Evolutionary conservation across 2,888 invertebrate genomes (phyloP).

Genomic region (Meiosimyza decipiens): DNA sequence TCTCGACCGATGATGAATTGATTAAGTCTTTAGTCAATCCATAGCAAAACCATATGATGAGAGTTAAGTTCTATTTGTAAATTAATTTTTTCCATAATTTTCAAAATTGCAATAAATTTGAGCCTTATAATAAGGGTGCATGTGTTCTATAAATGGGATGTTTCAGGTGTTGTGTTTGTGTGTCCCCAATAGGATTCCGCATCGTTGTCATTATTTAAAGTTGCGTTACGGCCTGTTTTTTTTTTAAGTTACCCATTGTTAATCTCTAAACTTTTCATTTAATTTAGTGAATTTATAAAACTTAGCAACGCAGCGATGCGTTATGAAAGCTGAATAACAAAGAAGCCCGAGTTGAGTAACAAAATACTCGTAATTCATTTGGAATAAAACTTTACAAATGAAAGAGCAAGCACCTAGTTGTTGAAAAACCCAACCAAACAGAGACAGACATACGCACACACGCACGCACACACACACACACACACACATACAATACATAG

Average conservation of each 20-base stretch:
- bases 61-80: slow-evolving; percentile 26
- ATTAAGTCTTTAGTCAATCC: slow-evolving; percentile 56
- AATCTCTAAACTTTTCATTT: too few species aligned
- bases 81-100: slow-evolving; percentile 4
- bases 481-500: too few species aligned
- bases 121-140: not conserved
- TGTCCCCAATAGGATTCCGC: too few species aligned
- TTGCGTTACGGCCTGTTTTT: too few species aligned
- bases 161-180: too few species aligned
- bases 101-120: slow-evolving; percentile 23
- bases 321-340: slow-evolving; percentile 24
- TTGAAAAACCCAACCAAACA: too few species aligned
- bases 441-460: too few species aligned
- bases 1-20: slow-evolving; percentile 52
- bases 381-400: slow-evolving; percentile 32
- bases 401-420: slow-evolving; percentile 13
- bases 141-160: too few species aligned
- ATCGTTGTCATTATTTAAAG: too few species aligned
- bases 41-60: slow-evolving; percentile 32
- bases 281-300: not conserved
- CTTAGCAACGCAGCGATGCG: slow-evolving; percentile 7
- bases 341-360: slow-evolving; percentile 15
- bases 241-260: too few species aligned
- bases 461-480: too few species aligned
- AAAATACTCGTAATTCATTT: slow-evolving; percentile 32